Evolutionary conservation across 2,888 invertebrate genomes (phyloP).

Genomic region (Luperina nickerlii): DNA sequence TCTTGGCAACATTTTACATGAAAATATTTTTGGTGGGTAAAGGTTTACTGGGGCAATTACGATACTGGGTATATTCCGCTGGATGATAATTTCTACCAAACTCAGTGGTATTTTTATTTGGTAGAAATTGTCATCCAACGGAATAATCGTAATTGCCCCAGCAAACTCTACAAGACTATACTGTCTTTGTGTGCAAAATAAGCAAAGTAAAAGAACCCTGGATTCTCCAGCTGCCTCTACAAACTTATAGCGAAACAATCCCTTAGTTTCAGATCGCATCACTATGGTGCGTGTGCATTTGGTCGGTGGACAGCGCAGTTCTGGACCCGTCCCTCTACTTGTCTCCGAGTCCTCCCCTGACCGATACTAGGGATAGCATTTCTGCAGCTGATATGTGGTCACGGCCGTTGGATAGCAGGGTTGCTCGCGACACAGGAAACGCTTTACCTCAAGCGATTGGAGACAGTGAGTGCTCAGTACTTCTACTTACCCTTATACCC

Average conservation of each 20-base stretch:
- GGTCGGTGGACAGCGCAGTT: constrained; percentile 70
- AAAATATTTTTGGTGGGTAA: too few relatives aligned
- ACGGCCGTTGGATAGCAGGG: constrained; percentile 60
- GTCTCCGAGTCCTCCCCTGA: constrained; percentile 82
- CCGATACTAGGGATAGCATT: constrained; percentile 61
- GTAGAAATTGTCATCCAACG: too few relatives aligned
- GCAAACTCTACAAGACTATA: background rate
- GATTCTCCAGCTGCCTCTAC: background rate
- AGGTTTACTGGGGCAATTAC: too few relatives aligned
- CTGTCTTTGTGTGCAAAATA: background rate
- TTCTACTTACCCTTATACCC: background rate
- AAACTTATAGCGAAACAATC: background rate
- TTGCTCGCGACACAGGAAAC: constrained; percentile 46
- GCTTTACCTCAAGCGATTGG: constrained; percentile 20
- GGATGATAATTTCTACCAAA: too few relatives aligned
- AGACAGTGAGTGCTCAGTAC: constrained; percentile 49
- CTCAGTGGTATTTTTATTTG: too few relatives aligned
- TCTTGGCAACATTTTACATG: too few relatives aligned
- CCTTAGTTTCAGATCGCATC: constrained; percentile 56
- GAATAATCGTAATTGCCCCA: background rate
- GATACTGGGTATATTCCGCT: too few relatives aligned
- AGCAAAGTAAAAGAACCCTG: background rate
- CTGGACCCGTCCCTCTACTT: constrained; percentile 84
- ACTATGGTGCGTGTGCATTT: constrained; percentile 58
- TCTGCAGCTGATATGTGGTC: constrained; percentile 73